Base-by-base conservation (phyloP, 1,140 invertebrate species). In the Probaryconus sp. region DNA sequence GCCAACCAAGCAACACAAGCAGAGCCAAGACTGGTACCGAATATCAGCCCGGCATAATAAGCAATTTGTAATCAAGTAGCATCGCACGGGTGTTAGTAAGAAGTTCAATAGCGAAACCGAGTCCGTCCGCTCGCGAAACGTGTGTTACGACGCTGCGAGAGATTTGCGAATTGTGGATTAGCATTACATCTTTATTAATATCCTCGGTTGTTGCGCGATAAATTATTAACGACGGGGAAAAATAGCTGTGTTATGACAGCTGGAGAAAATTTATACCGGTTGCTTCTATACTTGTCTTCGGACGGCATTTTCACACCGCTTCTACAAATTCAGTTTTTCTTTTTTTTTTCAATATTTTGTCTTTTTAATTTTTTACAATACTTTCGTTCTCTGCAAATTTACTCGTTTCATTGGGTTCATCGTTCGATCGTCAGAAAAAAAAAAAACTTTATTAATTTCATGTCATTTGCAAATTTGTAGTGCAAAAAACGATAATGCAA, bases 21-120 rank as follows among this genome's bases (percentile, higher is more conserved):
- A n/a, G n/a, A n/a, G n/a, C n/a, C n/a, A n/a, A n/a, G n/a, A n/a
- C 35, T 72, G 79, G 77, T 73, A 78, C 80, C 82, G 81, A 86
- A 86, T 86, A 86, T 86, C 81, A 79, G 79, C 38, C 48, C 42
- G 67, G 79, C 77, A 86, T 86, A 87, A 87, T 87, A 87, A 87
- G 86, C 86, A 87, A 87, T 87, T 87, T 87, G 84, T 85, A 87
- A 87, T 87, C 85, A 85, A 82, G 83, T 78, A 79, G 80, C 81
- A 80, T 80, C 73, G 78, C 80, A 73, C 77, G 78, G 76, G 81
- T 81, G 82, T 83, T 83, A 63, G 85, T 82, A 83, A 83, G 79
- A 81, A 84, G 84, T 83, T 79, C 79, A 79, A 83, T 82, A 78
- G 78, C 63, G n/a, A 77, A 67, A 56, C 76, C 64, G 53, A 64